phyloP scores from a whole-genome alignment of 1,140 invertebrate genomes.

The Thalassaphorura encarpata region DNA sequence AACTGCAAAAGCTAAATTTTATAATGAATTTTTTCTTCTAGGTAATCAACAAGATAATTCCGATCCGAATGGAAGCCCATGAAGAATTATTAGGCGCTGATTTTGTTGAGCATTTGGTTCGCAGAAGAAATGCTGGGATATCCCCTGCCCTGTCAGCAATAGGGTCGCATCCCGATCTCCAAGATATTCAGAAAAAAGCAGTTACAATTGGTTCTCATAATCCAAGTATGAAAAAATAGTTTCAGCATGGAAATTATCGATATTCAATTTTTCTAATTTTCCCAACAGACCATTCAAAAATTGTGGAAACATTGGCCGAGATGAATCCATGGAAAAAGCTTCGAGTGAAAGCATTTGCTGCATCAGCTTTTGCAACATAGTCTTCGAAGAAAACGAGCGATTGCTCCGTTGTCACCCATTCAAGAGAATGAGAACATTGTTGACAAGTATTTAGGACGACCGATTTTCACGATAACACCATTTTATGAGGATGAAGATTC shows the following conservation, averaged over 20 bases:
- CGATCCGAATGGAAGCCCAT: slow-evolving; percentile 39
- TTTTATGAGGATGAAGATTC: too few relatives aligned
- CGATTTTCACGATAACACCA: too few relatives aligned
- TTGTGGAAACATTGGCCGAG: not conserved
- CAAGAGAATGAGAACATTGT: not conserved
- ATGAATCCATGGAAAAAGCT: not conserved
- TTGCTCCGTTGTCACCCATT: not conserved
- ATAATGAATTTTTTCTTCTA: not conserved
- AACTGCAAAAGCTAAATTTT: not conserved
- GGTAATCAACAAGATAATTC: slow-evolving; percentile 39
- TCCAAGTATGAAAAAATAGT: slow-evolving; percentile 16
- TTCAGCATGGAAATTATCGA: not conserved
- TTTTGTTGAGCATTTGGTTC: slow-evolving; percentile 30
- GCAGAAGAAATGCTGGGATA: slow-evolving; percentile 21
- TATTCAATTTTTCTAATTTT: not conserved
- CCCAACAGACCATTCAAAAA: slow-evolving; percentile 1
- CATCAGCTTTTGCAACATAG: slow-evolving; percentile 1
- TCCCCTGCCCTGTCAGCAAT: slow-evolving; percentile 15
- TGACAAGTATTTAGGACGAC: not conserved
- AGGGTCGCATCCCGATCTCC: slow-evolving; percentile 1
- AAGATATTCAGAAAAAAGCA: not conserved
- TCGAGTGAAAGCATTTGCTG: not conserved
- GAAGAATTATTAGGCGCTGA: slow-evolving; percentile 38
- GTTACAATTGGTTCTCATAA: slow-evolving; percentile 19
- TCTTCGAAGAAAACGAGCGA: not conserved